phyloP scores from a whole-genome alignment of 1,140 invertebrate genomes.

The Helicorthomorpha holstii region DNA sequence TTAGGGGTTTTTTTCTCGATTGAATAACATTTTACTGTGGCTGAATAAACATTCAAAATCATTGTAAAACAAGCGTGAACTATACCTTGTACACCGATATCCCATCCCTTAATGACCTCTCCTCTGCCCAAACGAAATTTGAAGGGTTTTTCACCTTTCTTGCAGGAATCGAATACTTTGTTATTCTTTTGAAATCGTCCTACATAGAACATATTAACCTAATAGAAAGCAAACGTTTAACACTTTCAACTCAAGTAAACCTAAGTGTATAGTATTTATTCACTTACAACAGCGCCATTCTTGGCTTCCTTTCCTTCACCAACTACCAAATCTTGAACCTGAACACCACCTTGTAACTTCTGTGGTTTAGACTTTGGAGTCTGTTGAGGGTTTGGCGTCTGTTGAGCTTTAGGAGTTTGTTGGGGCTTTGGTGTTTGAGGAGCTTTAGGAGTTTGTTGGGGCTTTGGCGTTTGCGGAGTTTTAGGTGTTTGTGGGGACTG shows the following conservation, averaged over 20 bases:
- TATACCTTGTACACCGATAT: constrained; percentile 69
- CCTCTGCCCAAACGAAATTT: constrained; percentile 64
- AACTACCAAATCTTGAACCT: constrained; percentile 53
- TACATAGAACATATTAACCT: constrained; percentile 24
- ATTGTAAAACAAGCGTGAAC: not conserved
- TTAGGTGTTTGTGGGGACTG: too few relatives aligned
- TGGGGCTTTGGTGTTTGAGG: too few relatives aligned
- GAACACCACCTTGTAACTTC: constrained; percentile 47
- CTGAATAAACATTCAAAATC: not conserved
- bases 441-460: too few relatives aligned
- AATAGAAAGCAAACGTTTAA: not conserved
- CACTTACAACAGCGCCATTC: constrained; percentile 46
- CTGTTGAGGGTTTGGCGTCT: too few relatives aligned
- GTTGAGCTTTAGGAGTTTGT: too few relatives aligned
- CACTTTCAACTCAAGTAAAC: constrained; percentile 41
- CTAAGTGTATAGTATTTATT: not conserved
- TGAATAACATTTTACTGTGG: not conserved
- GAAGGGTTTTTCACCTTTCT: constrained; percentile 51
- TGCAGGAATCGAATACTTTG: constrained; percentile 25
- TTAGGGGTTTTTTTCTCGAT: too few relatives aligned
- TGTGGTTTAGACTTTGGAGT: constrained; percentile 9
- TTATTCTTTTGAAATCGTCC: constrained; percentile 20
- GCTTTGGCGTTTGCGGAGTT: too few relatives aligned
- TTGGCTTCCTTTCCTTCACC: constrained; percentile 61
- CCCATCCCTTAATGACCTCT: constrained; percentile 86